A percentile compares a stretch with the other conserved stretches of the same genome.
These are phyloP conservation scores for Saccostrea echinata DNA, from an alignment of 1,140 invertebrate species.

Conservation along the genomic window DNA sequence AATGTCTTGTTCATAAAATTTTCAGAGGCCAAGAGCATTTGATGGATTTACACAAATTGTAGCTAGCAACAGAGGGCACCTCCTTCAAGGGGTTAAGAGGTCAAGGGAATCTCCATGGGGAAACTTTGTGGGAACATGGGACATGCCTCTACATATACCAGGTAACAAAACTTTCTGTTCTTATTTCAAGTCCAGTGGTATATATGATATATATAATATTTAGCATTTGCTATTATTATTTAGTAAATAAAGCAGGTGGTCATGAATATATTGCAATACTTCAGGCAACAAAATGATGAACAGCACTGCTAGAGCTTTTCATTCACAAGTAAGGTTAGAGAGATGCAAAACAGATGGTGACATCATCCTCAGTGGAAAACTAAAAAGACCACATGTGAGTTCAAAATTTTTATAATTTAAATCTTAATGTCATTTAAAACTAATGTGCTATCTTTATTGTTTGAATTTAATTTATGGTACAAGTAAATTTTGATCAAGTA, in stretches of 20 bases:
- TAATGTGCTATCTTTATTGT: too few species aligned
- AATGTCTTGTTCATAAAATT: not conserved
- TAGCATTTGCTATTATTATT: not conserved
- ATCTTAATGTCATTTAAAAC: too few species aligned
- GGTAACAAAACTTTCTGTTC: slow-evolving; percentile 62
- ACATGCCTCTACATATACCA: slow-evolving; percentile 77
- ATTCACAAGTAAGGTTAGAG: slow-evolving; percentile 63
- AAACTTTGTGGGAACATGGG: slow-evolving; percentile 79
- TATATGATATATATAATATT: not conserved
- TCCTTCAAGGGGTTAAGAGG: slow-evolving; percentile 72
- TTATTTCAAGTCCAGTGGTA: not conserved
- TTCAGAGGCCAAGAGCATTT: slow-evolving; percentile 70
- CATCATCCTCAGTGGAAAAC: slow-evolving; percentile 66
- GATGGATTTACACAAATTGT: slow-evolving; percentile 74
- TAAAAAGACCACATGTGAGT: slow-evolving; percentile 61
- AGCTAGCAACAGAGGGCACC: slow-evolving; percentile 76
- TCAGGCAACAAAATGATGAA: slow-evolving; percentile 72
- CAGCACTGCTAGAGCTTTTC: slow-evolving; percentile 66
- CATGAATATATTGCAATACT: not conserved
- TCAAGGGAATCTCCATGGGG: slow-evolving; percentile 78
- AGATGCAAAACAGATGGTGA: slow-evolving; percentile 69
- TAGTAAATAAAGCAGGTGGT: too few species aligned
- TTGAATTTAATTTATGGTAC: too few species aligned
- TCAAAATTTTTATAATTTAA: not conserved
- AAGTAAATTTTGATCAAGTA: too few species aligned